Conservation (phyloP, 2,888 invertebrate species). For the Drosophila mimetica region DNA sequence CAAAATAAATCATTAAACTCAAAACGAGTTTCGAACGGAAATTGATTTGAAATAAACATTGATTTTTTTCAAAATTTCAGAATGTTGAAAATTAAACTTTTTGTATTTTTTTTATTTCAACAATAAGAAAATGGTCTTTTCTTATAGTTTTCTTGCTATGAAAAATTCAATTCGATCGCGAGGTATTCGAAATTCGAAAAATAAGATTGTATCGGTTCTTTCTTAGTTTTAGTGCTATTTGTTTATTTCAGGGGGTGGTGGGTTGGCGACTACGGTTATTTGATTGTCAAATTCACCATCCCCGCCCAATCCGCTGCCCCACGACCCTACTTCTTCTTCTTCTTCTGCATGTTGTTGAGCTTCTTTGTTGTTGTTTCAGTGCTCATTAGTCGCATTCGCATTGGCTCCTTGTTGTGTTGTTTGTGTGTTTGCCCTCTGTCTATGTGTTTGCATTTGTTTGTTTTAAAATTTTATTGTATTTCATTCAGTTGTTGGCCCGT, state of each 20-base stretch:
- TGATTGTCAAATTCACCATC: slow-evolving; percentile 27
- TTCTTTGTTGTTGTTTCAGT: slow-evolving; percentile 57
- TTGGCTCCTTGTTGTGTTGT: slow-evolving; percentile 58
- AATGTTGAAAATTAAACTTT: no score
- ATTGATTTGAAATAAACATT: no score
- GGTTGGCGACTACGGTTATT: slow-evolving; percentile 19
- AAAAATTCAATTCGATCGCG: background rate
- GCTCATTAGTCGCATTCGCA: slow-evolving; percentile 72
- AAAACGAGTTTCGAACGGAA: no score
- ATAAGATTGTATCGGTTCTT: slow-evolving; percentile 11
- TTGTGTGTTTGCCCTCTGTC: slow-evolving; percentile 18
- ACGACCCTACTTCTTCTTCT: slow-evolving; percentile 8
- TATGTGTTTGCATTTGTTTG: slow-evolving; percentile 70
- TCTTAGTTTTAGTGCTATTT: slow-evolving; percentile 41
- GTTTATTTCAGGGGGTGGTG: slow-evolving; percentile 26
- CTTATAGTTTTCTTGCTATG: no score
- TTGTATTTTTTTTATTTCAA: no score
- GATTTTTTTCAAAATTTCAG: no score
- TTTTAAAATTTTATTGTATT: slow-evolving; percentile 76
- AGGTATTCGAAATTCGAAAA: slow-evolving; percentile 1
- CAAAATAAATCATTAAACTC: no score
- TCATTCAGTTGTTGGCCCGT: slow-evolving; percentile 54
- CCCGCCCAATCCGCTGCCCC: background rate
- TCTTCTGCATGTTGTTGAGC: slow-evolving; percentile 27
- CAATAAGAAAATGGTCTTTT: no score